Evolutionary conservation across 2,888 invertebrate genomes (phyloP), one percentile per base, ranked within the genome.

Genomic region (Plebejus argus): DNA sequence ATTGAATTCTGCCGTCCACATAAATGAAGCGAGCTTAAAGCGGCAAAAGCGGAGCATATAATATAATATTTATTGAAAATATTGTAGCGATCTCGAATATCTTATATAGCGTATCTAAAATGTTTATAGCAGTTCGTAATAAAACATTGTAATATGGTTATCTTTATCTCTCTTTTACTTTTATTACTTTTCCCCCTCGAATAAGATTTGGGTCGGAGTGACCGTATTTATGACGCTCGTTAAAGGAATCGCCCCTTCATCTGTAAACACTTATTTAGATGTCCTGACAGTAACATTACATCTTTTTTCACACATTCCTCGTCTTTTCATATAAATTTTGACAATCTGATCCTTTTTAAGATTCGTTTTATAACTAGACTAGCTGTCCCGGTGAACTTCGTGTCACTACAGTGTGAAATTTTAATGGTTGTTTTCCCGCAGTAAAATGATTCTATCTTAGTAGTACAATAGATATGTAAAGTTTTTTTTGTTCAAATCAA

Each of bases 131-230:
- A 53, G 45, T 53, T 53, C 45, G 74, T 74, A 74, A 74, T 74
- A 74, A 74, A 74, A 74, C 74, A 72, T 72, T 53, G 74, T 74
- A 74, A 74, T 74, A 74, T 74, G 53, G 49, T 53, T 74, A 74
- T 74, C 74, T 74, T 74, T 74, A 74, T 74, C 74, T 74, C 72
- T 72, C 74, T 53, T 74, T 74, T 74, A 74, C 74, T 74, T 74
- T 53, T 74, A 74, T 74, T 74, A 74, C 74, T 28, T 74, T 23
- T 53, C 72, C 72, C 74, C 74, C 74, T 74, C 74, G 49, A 74
- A 74, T 74, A 74, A 74, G 74, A 74, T 74, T 74, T 74, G 74
- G 74, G 74, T 74, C 74, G 53, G 74, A 49, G 18, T 74, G 49
- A 74, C 74, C 74, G 49, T 74, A 74, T 53, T 72, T 72, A 72